Conservation (phyloP, 2,797 vertebrate genomes). For the Lates japonicus region DNA sequence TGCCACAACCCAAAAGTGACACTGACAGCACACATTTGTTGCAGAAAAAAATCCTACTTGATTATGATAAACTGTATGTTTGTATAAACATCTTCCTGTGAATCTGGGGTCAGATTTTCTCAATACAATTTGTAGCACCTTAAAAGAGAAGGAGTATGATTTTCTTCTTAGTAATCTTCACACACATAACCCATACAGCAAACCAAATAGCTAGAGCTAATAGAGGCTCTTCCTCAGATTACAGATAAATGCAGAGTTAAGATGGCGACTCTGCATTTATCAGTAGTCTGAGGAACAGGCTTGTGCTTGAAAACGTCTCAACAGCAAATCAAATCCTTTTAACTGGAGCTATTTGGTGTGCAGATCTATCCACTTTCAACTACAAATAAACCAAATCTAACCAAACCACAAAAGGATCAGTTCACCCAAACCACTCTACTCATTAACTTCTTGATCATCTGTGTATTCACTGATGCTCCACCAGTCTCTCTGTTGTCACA, state of each 20-base stretch:
- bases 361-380: too few species aligned
- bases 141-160: neutral
- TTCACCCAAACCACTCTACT: slow-evolving; percentile 41
- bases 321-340: too few species aligned
- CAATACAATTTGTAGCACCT: slow-evolving; percentile 11
- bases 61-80: slow-evolving; percentile 9
- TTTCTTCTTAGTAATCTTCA: neutral
- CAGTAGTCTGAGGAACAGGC: too few species aligned
- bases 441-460: slow-evolving; percentile 49
- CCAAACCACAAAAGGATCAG: slow-evolving; percentile 15
- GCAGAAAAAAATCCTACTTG: neutral
- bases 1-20: neutral
- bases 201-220: too few species aligned
- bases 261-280: too few species aligned
- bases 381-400: neutral
- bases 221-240: too few species aligned
- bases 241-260: too few species aligned
- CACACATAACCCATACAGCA: too few species aligned
- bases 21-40: neutral
- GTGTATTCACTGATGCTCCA: slow-evolving; percentile 32
- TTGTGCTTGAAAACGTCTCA: too few species aligned
- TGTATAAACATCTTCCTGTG: slow-evolving; percentile 5
- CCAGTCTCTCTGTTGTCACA: slow-evolving; percentile 53
- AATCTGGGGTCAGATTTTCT: slow-evolving; percentile 17
- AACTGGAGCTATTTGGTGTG: too few species aligned